Conservation (phyloP, 2,797 vertebrate species). For the Hapalemur alaotrensis region DNA sequence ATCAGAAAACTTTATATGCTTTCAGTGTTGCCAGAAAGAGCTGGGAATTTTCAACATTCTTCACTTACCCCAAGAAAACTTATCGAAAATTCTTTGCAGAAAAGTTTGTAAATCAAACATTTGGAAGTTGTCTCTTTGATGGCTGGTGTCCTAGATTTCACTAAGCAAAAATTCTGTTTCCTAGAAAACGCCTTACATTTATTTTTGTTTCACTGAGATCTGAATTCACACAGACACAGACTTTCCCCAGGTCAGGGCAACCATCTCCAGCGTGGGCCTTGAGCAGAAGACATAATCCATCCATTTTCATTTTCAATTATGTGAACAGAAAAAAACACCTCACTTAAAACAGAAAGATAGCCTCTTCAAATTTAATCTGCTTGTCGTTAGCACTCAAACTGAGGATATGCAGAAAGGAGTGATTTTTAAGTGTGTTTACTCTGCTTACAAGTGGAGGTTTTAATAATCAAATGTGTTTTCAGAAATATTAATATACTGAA, state of each 20-base stretch:
- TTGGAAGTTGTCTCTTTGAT: constrained; percentile 18
- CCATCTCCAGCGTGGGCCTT: neutral
- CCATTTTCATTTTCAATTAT: constrained; percentile 33
- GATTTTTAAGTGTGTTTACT: constrained; percentile 39
- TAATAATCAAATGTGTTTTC: constrained; percentile 34
- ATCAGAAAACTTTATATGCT: neutral
- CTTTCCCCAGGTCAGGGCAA: neutral
- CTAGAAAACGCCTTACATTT: neutral
- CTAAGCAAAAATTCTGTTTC: neutral
- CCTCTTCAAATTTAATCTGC: constrained; percentile 19
- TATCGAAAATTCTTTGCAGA: neutral
- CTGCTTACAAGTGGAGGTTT: constrained; percentile 13
- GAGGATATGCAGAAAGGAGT: neutral
- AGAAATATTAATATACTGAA: constrained; percentile 15
- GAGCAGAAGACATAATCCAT: neutral
- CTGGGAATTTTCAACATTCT: neutral
- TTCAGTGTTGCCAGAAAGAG: neutral
- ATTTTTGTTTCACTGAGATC: neutral
- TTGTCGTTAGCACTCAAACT: neutral
- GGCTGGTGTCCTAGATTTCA: neutral
- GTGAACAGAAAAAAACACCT: neutral
- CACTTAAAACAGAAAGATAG: constrained; percentile 13
- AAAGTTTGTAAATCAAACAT: neutral
- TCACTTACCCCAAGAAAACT: neutral
- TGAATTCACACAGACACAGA: neutral